phyloP scores from a whole-genome alignment of 1,140 invertebrate genomes.

The Holotrichia oblita region DNA sequence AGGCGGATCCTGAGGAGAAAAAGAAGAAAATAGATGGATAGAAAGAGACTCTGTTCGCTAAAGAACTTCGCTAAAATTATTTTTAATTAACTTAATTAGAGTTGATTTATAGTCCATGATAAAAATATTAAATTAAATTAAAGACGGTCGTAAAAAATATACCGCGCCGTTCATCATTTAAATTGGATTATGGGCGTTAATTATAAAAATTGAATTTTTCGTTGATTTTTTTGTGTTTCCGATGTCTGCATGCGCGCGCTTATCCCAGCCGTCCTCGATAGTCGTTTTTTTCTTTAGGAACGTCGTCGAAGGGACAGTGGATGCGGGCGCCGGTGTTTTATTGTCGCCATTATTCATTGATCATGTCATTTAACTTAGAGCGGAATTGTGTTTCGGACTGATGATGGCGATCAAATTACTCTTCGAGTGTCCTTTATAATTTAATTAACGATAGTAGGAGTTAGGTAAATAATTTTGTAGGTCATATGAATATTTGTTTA shows the following conservation, averaged over 20 bases:
- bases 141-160: slow-evolving; percentile 58
- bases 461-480: slow-evolving; percentile 40
- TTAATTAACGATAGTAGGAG: not conserved
- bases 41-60: slow-evolving; percentile 41
- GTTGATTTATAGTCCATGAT: slow-evolving; percentile 61
- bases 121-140: slow-evolving; percentile 62
- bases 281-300: not conserved
- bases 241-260: slow-evolving; percentile 41
- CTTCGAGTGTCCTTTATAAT: not conserved
- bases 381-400: not conserved
- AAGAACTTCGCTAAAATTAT: slow-evolving; percentile 59
- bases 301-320: not conserved
- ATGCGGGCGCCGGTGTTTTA: not conserved
- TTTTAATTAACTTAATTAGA: slow-evolving; percentile 63
- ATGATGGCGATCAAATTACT: not conserved
- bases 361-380: not conserved
- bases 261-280: not conserved
- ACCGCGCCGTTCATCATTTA: slow-evolving; percentile 57
- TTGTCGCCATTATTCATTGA: slow-evolving; percentile 16
- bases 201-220: slow-evolving; percentile 53
- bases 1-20: not conserved
- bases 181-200: slow-evolving; percentile 60
- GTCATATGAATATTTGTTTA: slow-evolving; percentile 10
- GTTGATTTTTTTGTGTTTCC: slow-evolving; percentile 1
- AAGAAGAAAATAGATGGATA: not conserved